Evolutionary conservation across 2,888 invertebrate genomes (phyloP).

Genomic region (Drosophila helvetica): DNA sequence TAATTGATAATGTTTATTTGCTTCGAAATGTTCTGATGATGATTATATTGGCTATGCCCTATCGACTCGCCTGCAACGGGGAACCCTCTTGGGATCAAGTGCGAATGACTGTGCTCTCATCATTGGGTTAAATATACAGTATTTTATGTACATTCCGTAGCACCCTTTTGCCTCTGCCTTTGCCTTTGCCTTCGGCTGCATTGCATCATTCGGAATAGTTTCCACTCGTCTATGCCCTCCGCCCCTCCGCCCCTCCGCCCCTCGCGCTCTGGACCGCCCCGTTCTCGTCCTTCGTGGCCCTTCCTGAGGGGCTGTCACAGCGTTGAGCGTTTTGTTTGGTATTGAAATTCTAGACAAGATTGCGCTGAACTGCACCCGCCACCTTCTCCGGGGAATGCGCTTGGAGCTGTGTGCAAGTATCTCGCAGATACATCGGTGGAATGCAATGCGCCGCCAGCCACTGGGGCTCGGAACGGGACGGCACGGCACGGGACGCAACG

Average conservation of each 20-base stretch:
- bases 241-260: too few species aligned
- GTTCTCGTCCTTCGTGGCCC: constrained; percentile 15
- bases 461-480: not conserved
- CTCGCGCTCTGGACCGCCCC: not conserved
- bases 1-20: too few species aligned
- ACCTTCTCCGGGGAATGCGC: constrained; percentile 11
- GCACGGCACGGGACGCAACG: not conserved
- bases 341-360: constrained; percentile 70
- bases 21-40: not conserved
- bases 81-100: not conserved
- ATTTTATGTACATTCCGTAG: constrained; percentile 22
- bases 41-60: not conserved
- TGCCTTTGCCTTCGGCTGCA: too few species aligned
- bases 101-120: not conserved
- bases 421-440: constrained; percentile 29
- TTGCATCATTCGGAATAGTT: constrained; percentile 44
- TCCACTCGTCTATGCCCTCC: constrained; percentile 31
- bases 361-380: constrained; percentile 45
- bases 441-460: constrained; percentile 38
- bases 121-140: constrained; percentile 5
- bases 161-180: not conserved
- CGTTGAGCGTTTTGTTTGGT: constrained; percentile 63
- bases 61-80: too few species aligned
- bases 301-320: constrained; percentile 61
- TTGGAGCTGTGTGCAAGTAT: not conserved